These are phyloP conservation scores for Plectropomus leopardus DNA, from an alignment of 2,113 vertebrate genomes.

Conservation along the genomic window DNA sequence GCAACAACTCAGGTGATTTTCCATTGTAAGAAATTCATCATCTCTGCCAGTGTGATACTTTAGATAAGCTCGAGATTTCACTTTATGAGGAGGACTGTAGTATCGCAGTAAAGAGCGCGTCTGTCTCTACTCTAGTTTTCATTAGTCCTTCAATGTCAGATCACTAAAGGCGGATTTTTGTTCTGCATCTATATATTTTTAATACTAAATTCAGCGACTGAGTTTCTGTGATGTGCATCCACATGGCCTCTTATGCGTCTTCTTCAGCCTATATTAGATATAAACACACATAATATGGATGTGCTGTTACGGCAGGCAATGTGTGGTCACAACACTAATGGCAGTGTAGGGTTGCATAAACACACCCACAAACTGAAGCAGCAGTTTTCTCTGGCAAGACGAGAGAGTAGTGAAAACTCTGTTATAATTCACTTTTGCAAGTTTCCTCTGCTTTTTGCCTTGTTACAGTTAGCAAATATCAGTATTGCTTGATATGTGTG, in stretches of 20 bases:
- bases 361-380: conserved; percentile 85
- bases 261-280: conserved; percentile 72
- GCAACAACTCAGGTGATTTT: not conserved
- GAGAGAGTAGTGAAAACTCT: conserved; percentile 69
- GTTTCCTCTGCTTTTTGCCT: conserved; percentile 54
- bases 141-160: conserved; percentile 1
- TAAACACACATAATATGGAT: conserved; percentile 76
- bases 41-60: not conserved
- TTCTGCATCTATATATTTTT: conserved; percentile 17
- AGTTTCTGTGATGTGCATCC: conserved; percentile 24
- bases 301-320: conserved; percentile 73
- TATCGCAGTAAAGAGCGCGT: not conserved
- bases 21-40: not conserved
- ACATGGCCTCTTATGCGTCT: conserved; percentile 24
- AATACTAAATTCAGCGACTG: not conserved
- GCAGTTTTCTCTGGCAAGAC: conserved; percentile 84
- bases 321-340: conserved; percentile 85
- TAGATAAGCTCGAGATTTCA: not conserved
- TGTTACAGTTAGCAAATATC: conserved; percentile 50
- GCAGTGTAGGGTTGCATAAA: conserved; percentile 86
- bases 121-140: not conserved
- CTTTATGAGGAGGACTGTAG: not conserved
- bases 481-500: not conserved
- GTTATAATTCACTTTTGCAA: conserved; percentile 65
- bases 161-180: not conserved